Evolutionary conservation across 2,113 vertebrate species (phyloP), one percentile per base, ranked within the genome.

Genomic region (Spermophilus dauricus): DNA sequence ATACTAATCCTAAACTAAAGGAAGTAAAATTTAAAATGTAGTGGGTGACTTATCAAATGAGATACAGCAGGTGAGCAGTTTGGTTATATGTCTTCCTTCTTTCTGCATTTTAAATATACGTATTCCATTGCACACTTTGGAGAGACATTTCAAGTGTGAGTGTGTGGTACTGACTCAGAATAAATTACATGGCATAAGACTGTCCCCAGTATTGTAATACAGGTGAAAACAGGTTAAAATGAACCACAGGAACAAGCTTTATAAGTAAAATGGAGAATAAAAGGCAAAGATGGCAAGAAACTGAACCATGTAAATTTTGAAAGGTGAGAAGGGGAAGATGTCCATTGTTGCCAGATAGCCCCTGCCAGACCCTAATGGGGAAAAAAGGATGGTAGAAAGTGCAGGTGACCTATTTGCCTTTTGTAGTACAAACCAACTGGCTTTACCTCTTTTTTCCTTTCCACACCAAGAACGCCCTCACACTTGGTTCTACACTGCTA

Each of bases 21-120:
- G 86, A 91, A 96, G 30, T 84, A 58, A 67, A 95, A 88, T 72
- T 53, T 69, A 20, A 95, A 95, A 65, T 56, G 10, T 39, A 70
- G 18, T 69, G 3, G 67, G 22, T 76, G 53, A 42, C 28, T 96
- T 89, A 70, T 75, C 48, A 70, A 94, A 78, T 17, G 61, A 97
- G 63, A 86, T 53, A 67, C 2, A 77, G 42, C 37, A 82, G 22
- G 76, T 18, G 8, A 13, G 12, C 26, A 24, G 48, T n/a, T 9
- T 37, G 18, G 13, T 42, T 84, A 72, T 37, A 80, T 32, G 3
- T 45, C 83, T 30, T 13, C 26, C 26, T 7, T 89, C 72, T 20
- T 86, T 91, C 70, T 93, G 96, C 56, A 63, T 69, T 81, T 51
- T 67, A 90, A 90, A 84, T 51, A 14, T 37, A 30, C 4, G 34